Conservation (phyloP, 64 coral and sea anemone species). For the Hydrozoanthus tunicans region DNA sequence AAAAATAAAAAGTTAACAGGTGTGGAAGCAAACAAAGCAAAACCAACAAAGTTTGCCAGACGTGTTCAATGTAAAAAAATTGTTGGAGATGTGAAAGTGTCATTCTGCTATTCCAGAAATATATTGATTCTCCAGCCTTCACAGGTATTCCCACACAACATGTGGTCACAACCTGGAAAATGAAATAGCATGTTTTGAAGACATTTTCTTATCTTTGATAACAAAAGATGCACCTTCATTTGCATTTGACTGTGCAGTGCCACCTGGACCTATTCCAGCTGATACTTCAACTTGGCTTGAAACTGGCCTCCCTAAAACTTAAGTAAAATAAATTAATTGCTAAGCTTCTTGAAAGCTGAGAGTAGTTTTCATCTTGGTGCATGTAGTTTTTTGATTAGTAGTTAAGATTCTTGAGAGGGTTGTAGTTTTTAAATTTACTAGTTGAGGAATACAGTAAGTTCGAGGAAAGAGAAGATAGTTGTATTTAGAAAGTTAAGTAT, state of each 20-base stretch:
- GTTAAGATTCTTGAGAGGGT: too few species aligned
- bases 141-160: background rate
- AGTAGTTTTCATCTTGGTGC: too few species aligned
- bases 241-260: too few species aligned
- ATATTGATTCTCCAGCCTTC: background rate
- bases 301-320: background rate
- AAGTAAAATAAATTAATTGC: background rate
- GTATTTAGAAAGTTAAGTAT: too few species aligned
- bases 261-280: too few species aligned
- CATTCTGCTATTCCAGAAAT: conserved; percentile 26
- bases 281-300: too few species aligned
- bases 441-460: too few species aligned
- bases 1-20: background rate
- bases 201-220: background rate
- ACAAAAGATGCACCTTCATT: too few species aligned
- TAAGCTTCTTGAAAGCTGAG: too few species aligned
- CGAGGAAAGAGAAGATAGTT: too few species aligned
- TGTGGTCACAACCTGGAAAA: background rate
- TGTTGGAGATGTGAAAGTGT: background rate
- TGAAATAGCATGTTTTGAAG: background rate
- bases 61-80: background rate
- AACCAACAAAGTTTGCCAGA: conserved; percentile 16
- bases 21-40: background rate
- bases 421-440: too few species aligned
- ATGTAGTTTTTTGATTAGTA: too few species aligned